Base-by-base conservation (phyloP, 1,140 invertebrate species). In the Acromyrmex charruanus region DNA sequence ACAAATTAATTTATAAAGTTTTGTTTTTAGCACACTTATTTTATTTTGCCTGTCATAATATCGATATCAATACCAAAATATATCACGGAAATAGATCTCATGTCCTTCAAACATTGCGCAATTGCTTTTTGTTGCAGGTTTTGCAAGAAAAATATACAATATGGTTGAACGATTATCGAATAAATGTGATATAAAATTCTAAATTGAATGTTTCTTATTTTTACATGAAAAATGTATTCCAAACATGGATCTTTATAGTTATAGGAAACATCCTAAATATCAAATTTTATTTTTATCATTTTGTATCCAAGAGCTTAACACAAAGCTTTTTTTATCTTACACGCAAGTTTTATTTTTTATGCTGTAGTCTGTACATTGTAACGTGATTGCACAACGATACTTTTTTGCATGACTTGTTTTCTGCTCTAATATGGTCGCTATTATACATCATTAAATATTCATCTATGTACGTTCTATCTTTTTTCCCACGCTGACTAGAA, bases 381-480 rank as follows among this genome's bases (percentile, higher is more conserved):
- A 74, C 44, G 53, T 72, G 18, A 72, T 82, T 82, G 35, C 31
- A 35, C 16, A 82, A 82, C 25, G 2, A 21, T 3, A 25, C 18
- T 82, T 82, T 72, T 72, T 72, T 82, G 35, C 25, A 14, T 10
- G 35, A 82, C 14, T 53, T 68, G n/a, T 28, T 55, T 31, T 44
- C 21, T 28, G 35, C 79, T 82, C 18, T 82, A 74, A 82, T 82
- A 39, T 82, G 21, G 18, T 28, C 21, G 53, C 7, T 49, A 82
- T 74, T 82, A 74, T 49, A 59, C 18, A 59, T 74, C 25, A 18
- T 82, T 74, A 82, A 72, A 82, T 61, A 74, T 82, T 59, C 68
- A 82, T 82, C 44, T 72, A 74, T 72, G 25, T 72, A 16, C 58
- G 39, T 72, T 74, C 21, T 28, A 39, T 66, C 35, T 81, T 82